Conservation (phyloP, 2,888 invertebrate genomes). For the Ernsta delagoae region DNA sequence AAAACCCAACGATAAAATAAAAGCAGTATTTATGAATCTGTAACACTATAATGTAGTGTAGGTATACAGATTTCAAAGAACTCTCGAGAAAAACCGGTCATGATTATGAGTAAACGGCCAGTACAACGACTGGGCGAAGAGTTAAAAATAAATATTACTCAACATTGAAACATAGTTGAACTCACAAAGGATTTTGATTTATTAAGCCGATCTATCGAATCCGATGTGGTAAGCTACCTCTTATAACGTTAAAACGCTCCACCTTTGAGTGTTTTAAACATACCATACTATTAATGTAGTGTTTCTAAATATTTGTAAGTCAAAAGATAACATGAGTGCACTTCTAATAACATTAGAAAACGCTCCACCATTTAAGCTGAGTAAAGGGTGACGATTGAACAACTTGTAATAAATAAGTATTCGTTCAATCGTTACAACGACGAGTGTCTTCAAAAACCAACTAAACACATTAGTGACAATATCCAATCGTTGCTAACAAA, state of each 20-base stretch:
- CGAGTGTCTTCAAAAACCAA: not conserved
- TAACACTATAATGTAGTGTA: not conserved
- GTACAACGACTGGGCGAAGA: conserved; percentile 52
- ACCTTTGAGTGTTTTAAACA: not conserved
- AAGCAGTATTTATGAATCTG: not conserved
- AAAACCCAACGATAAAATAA: not conserved
- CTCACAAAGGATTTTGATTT: conserved; percentile 32
- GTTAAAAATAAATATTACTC: conserved; percentile 57
- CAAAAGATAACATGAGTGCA: not conserved
- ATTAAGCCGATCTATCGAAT: conserved; percentile 23
- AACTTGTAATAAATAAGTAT: not conserved
- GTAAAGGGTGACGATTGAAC: not conserved
- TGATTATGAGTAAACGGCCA: conserved; percentile 49
- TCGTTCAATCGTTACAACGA: not conserved
- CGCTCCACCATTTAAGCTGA: not conserved
- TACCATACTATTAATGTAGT: not conserved
- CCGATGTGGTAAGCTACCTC: conserved; percentile 22
- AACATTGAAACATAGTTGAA: conserved; percentile 38
- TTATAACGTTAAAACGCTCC: conserved; percentile 3
- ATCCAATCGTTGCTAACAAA: not conserved
- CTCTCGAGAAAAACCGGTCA: conserved; percentile 17
- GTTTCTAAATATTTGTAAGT: conserved; percentile 1
- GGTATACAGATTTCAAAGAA: conserved; percentile 12
- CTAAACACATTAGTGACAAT: conserved; percentile 16
- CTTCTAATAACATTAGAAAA: not conserved